These are phyloP conservation scores for Macrosoma leucophasiata DNA, from an alignment of 2,888 invertebrate genomes.

Conservation along the genomic window DNA sequence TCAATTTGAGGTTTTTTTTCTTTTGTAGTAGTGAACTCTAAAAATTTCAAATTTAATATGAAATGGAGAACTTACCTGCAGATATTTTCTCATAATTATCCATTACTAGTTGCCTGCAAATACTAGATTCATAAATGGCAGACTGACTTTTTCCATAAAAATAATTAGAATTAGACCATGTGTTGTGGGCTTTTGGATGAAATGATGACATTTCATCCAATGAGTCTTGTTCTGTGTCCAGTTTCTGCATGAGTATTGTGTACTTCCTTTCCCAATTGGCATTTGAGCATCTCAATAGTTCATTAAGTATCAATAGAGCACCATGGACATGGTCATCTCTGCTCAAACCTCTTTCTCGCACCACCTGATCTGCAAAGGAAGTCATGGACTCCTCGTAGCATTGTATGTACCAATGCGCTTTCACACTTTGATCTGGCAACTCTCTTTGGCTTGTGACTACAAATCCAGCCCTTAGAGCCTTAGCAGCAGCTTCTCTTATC, in stretches of 20 bases:
- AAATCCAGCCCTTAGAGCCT: slow-evolving; percentile 93
- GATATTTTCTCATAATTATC: slow-evolving; percentile 91
- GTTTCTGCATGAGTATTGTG: slow-evolving; percentile 80
- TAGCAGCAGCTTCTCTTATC: slow-evolving; percentile 93
- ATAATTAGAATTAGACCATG: slow-evolving; percentile 46
- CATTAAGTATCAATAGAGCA: slow-evolving; percentile 93
- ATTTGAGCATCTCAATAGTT: slow-evolving; percentile 93
- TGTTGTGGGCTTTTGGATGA: slow-evolving; percentile 60
- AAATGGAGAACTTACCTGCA: slow-evolving; percentile 45
- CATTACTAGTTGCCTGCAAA: slow-evolving; percentile 87
- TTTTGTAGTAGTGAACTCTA: neutral
- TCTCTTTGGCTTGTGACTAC: slow-evolving; percentile 96
- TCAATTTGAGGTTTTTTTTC: neutral
- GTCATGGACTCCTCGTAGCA: slow-evolving; percentile 92
- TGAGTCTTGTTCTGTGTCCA: slow-evolving; percentile 62
- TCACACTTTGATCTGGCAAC: slow-evolving; percentile 90
- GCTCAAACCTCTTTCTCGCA: slow-evolving; percentile 79
- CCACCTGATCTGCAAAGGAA: slow-evolving; percentile 80
- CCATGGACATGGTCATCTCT: slow-evolving; percentile 96
- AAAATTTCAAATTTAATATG: slow-evolving; percentile 1
- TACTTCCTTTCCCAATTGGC: slow-evolving; percentile 89
- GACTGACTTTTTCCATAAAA: slow-evolving; percentile 52
- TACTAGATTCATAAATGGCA: slow-evolving; percentile 83
- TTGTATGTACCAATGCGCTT: slow-evolving; percentile 92
- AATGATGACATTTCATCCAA: slow-evolving; percentile 71